These are phyloP conservation scores for Aquatica leii DNA, from an alignment of 2,888 invertebrate species.

Conservation along the genomic window DNA sequence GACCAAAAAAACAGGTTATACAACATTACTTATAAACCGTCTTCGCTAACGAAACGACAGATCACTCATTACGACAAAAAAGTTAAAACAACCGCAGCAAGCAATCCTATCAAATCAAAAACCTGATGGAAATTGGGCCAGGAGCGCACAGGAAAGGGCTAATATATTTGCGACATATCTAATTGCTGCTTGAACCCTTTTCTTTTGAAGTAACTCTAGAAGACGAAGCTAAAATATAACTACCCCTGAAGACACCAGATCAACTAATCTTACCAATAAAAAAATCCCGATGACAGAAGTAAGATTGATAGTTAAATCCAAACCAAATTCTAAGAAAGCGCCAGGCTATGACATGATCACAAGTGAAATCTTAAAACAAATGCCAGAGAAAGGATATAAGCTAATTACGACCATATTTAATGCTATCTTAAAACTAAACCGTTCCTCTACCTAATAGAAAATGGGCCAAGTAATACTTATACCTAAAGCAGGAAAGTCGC, in stretches of 20 bases:
- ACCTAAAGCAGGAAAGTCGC: too few relatives aligned
- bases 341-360: slow-evolving; percentile 4
- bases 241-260: neutral
- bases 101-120: too few relatives aligned
- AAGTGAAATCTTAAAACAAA: slow-evolving; percentile 5
- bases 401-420: too few relatives aligned
- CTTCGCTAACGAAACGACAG: neutral
- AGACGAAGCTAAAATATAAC: slow-evolving; percentile 9
- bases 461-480: too few relatives aligned
- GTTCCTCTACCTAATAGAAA: too few relatives aligned
- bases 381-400: too few relatives aligned
- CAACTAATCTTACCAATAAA: too few relatives aligned
- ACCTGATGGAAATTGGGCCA: too few relatives aligned
- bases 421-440: too few relatives aligned
- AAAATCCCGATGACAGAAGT: slow-evolving; percentile 2
- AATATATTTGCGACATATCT: slow-evolving; percentile 10
- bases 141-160: too few relatives aligned
- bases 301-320: neutral
- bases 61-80: neutral
- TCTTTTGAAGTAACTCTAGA: slow-evolving; percentile 6
- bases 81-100: too few relatives aligned
- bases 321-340: slow-evolving; percentile 1
- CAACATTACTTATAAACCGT: neutral
- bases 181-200: too few relatives aligned
- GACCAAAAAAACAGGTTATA: neutral